Evolutionary conservation across 2,797 vertebrate species (phyloP).

Genomic region (Uromys caudimaculatus): DNA sequence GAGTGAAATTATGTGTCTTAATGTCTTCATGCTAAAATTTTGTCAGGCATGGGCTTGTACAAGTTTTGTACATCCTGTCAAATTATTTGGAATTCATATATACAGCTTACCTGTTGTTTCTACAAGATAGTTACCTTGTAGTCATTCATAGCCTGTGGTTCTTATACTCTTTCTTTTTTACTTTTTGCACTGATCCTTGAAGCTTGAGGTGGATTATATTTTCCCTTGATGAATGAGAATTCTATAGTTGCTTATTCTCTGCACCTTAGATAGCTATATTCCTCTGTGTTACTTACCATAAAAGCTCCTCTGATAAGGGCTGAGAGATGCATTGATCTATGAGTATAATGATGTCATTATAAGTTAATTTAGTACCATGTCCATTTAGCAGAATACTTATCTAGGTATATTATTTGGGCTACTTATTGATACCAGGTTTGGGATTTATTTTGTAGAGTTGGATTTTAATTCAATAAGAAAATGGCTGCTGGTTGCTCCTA

Average conservation of each 20-base stretch:
- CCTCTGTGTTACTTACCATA: background rate
- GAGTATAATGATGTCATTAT: background rate
- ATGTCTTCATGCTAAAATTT: background rate
- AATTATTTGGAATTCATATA: background rate
- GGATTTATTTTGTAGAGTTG: background rate
- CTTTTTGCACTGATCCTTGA: background rate
- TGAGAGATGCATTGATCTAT: background rate
- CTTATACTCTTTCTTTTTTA: background rate
- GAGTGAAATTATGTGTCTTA: background rate
- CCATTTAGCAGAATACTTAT: background rate
- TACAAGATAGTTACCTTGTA: background rate
- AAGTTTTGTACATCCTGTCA: background rate
- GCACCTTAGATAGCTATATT: background rate
- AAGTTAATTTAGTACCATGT: background rate
- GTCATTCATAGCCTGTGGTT: background rate
- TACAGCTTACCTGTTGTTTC: background rate
- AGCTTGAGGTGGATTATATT: background rate
- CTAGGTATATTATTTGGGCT: background rate
- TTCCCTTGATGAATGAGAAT: background rate
- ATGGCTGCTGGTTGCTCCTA: background rate
- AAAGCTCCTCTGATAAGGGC: background rate
- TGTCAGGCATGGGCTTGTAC: background rate
- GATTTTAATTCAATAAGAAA: background rate
- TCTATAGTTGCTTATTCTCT: background rate
- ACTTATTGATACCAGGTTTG: background rate